Conservation (phyloP, 2,888 invertebrate genomes). For the Loripinus fragilis region DNA sequence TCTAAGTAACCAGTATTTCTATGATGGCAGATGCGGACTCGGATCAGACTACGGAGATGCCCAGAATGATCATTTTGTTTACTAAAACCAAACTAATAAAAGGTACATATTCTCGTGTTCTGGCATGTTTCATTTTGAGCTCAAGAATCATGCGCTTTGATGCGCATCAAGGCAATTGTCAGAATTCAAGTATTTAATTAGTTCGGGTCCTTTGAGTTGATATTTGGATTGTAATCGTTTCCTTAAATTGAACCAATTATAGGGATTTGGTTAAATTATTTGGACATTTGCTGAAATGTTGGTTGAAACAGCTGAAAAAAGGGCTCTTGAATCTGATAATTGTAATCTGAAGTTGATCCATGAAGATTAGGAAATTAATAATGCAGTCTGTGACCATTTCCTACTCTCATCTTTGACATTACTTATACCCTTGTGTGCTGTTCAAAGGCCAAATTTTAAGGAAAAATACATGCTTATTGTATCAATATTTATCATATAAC, state of each 20-base stretch:
- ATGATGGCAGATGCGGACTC: too few relatives aligned
- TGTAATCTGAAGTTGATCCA: neutral
- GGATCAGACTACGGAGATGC: too few relatives aligned
- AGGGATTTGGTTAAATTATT: slow-evolving; percentile 9
- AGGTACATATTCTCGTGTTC: neutral
- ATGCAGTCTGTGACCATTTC: neutral
- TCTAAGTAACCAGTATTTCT: too few relatives aligned
- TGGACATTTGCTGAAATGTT: slow-evolving; percentile 17
- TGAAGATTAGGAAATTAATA: slow-evolving; percentile 6
- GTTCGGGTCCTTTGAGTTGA: slow-evolving; percentile 15
- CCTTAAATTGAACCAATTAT: slow-evolving; percentile 15
- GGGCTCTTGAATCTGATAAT: slow-evolving; percentile 9
- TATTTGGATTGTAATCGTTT: slow-evolving; percentile 20
- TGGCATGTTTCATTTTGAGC: neutral
- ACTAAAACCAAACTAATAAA: too few relatives aligned
- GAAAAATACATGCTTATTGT: too few relatives aligned
- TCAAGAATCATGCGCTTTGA: neutral
- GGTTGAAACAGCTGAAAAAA: slow-evolving; percentile 5
- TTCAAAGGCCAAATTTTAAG: too few relatives aligned
- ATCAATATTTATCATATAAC: too few relatives aligned
- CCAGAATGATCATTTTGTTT: too few relatives aligned
- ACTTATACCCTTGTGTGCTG: neutral
- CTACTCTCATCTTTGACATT: too few relatives aligned
- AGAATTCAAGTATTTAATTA: slow-evolving; percentile 2
- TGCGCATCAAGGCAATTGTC: neutral